Evolutionary conservation across 1,140 invertebrate species (phyloP).

Genomic region (Zophobas morio): DNA sequence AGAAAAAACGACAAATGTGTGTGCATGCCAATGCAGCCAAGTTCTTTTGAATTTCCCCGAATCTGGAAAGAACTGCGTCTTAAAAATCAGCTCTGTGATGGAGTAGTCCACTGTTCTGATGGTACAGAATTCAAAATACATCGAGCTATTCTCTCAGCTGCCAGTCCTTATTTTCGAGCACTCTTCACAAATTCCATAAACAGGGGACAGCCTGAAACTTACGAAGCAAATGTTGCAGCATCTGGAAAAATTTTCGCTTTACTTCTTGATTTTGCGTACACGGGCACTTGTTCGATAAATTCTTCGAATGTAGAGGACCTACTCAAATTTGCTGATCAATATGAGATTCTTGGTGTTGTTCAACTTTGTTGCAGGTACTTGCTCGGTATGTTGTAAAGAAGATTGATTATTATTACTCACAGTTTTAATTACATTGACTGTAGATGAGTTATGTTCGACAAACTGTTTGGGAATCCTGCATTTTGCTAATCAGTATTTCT

Average conservation of each 20-base stretch:
- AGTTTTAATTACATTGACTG: slow-evolving; percentile 10
- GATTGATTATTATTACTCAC: neutral
- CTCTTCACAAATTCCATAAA: slow-evolving; percentile 77
- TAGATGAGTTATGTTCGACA: slow-evolving; percentile 66
- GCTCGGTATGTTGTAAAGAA: slow-evolving; percentile 58
- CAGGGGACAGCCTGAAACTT: slow-evolving; percentile 70
- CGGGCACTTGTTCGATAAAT: slow-evolving; percentile 73
- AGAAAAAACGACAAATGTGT: slow-evolving; percentile 52
- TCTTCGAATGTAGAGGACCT: slow-evolving; percentile 75
- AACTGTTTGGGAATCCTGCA: slow-evolving; percentile 75
- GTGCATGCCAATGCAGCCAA: slow-evolving; percentile 50
- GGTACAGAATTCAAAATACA: slow-evolving; percentile 76
- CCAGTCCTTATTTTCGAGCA: slow-evolving; percentile 77
- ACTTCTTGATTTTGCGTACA: slow-evolving; percentile 79
- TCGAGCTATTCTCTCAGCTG: slow-evolving; percentile 76
- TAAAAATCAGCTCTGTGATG: slow-evolving; percentile 74
- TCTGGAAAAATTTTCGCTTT: slow-evolving; percentile 69
- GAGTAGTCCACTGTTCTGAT: slow-evolving; percentile 72
- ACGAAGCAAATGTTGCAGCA: slow-evolving; percentile 70
- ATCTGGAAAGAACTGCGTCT: slow-evolving; percentile 77
- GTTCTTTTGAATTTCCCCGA: slow-evolving; percentile 71
- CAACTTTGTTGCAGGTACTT: slow-evolving; percentile 76
- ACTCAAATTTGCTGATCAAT: slow-evolving; percentile 75
- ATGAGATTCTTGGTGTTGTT: slow-evolving; percentile 75
- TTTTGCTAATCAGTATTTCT: slow-evolving; percentile 80